Base-by-base conservation (phyloP, 2,888 invertebrate species). In the Apamea sordens region DNA sequence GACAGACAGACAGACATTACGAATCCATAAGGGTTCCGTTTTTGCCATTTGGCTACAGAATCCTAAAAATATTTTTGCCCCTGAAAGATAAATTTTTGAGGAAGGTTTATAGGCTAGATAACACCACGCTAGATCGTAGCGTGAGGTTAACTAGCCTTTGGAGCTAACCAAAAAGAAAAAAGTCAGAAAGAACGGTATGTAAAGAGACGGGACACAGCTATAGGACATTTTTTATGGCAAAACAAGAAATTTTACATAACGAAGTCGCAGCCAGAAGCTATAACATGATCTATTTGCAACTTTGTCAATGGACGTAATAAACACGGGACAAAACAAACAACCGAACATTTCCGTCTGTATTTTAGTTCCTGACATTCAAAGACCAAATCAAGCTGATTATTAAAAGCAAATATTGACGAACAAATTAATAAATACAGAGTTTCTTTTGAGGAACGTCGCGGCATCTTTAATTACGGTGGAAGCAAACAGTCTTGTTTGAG, bases 391-490 rank as follows among this genome's bases (percentile, higher is more conserved):
- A 93, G 91, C 92, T 92, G 93, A 94, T 95, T 96, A 96, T 95
- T 94, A 95, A 94, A 95, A 92, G 93, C 93, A 95, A 97, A 97
- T 96, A 96, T 97, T 96, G 93, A 92, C 93, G 90, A 86, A 90
- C 94, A 95, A 95, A 96, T 96, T 95, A 96, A 95, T 96, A 95
- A 96, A 95, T 96, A 93, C 92, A 89, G 92, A 93, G 93, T 94
- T 96, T 96, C 96, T 96, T 96, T 96, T 96, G 96, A 95, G 86
- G 95, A 95, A 91, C 93, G 92, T 90, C 91, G 92, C 89, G 93
- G 94, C 93, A 93, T 94, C 95, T 94, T 95, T 96, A 96, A 96
- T 96, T 96, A 96, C 94, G 93, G 80, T 91, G 91, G 92, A 90
- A 91, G 93, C 93, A 96, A 96, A 96, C 90, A 93, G 94, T 92